Conservation (phyloP, 2,797 vertebrate species). For the Danio albolineatus region DNA sequence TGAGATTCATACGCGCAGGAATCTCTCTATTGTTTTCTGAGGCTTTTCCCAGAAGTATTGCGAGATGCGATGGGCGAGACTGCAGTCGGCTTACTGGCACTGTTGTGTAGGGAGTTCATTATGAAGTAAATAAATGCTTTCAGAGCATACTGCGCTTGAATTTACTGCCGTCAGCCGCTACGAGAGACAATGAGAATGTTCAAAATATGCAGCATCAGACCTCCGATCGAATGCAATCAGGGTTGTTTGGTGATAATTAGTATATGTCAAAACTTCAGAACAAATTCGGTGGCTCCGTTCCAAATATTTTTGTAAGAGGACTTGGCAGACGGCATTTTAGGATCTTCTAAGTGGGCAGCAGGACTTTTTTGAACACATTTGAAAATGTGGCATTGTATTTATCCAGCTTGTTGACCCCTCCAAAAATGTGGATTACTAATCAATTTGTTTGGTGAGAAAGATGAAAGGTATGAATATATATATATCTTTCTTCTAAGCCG, state of each 20-base stretch:
- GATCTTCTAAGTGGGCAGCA: background rate
- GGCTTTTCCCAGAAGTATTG: constrained; percentile 45
- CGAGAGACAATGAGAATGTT: background rate
- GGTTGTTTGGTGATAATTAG: background rate
- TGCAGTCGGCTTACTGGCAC: constrained; percentile 40
- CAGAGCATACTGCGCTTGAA: constrained; percentile 36
- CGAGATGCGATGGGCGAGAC: constrained; percentile 7
- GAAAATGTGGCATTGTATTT: too few relatives aligned
- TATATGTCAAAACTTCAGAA: background rate
- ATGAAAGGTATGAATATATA: too few relatives aligned
- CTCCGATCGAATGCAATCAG: background rate
- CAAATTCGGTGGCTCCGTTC: background rate
- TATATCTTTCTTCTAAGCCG: too few relatives aligned
- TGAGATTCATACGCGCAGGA: background rate
- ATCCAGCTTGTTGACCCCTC: too few relatives aligned
- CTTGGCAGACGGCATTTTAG: background rate
- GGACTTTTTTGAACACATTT: background rate
- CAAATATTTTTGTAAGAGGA: background rate
- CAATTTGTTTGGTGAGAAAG: too few relatives aligned
- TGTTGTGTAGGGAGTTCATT: constrained; percentile 24
- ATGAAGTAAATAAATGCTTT: constrained; percentile 32
- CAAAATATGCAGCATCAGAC: constrained; percentile 8
- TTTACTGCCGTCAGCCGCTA: constrained; percentile 28
- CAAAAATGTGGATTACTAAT: background rate
- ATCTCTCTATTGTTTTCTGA: constrained; percentile 41